Evolutionary conservation across 2,888 invertebrate genomes (phyloP).

Genomic region (Habrosyne pyritoides): DNA sequence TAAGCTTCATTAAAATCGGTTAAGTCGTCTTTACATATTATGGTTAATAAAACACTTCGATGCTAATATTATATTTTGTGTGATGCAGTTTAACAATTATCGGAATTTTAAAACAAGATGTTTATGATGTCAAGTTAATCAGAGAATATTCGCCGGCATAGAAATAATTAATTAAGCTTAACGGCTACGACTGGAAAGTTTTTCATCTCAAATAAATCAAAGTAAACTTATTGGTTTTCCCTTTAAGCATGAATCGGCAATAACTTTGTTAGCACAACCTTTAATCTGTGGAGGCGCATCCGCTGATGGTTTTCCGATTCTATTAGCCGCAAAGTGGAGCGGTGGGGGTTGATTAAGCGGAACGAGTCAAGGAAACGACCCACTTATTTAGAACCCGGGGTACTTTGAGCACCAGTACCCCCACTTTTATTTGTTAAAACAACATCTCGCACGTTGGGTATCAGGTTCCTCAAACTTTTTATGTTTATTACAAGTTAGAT

Average conservation of each 20-base stretch:
- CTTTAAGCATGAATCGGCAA: constrained; percentile 45
- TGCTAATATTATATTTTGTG: too few relatives aligned
- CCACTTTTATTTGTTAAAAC: constrained; percentile 10
- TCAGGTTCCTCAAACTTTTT: constrained; percentile 34
- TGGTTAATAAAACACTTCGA: too few relatives aligned
- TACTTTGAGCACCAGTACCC: constrained; percentile 18
- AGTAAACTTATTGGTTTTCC: constrained; percentile 10
- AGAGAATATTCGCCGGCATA: background rate
- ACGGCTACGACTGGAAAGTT: background rate
- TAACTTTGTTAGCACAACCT: constrained; percentile 57
- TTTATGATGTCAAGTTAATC: too few relatives aligned
- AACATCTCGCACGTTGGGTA: constrained; percentile 15
- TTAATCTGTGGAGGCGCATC: constrained; percentile 59
- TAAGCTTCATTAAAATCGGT: too few relatives aligned
- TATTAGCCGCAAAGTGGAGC: constrained; percentile 65
- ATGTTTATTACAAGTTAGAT: constrained; percentile 44
- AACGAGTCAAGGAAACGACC: constrained; percentile 55
- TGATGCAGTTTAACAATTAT: too few relatives aligned
- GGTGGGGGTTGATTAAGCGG: constrained; percentile 61
- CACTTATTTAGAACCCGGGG: constrained; percentile 44
- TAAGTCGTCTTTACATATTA: too few relatives aligned
- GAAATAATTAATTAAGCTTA: constrained; percentile 2
- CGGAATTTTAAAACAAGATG: too few relatives aligned
- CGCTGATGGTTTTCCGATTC: constrained; percentile 76
- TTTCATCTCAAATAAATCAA: constrained; percentile 5